Evolutionary conservation across 2,797 vertebrate species (phyloP), one percentile per base, ranked within the genome.

Genomic region (Pogonophryne albipinna): DNA sequence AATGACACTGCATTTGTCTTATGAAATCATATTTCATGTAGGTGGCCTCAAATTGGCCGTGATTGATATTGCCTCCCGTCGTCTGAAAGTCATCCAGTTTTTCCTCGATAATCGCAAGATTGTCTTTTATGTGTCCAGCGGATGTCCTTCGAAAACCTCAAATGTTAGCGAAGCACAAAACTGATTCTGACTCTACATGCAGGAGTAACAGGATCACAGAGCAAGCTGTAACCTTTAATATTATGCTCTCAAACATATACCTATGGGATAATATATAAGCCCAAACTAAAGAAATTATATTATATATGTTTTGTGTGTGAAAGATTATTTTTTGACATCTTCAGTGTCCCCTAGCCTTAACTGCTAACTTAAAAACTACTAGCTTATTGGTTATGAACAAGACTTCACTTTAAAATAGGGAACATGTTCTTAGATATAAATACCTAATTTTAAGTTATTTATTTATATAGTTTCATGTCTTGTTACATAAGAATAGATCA

Each of bases 1-100:
- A 95, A 95, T 95, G 95, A 95, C 95, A 96, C 94, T 89, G 94
- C 95, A 95, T 96, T 96, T 95, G 94, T 96, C 95, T 95, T 95
- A 95, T 95, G 94, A 95, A 96, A 95, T 95, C 95, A 95, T 95
- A 95, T 96, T 96, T 96, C 95, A 96, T 95, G 94, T 96, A 94
- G 94, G 95, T 94, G 94, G 94, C 93, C 93, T 94, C 90, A 95
- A 95, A 96, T 96, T 96, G 95, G 92, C 92, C 88, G 86, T 95
- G 95, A 95, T 95, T 95, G 95, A 96, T 96, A 95, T 93, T 91
- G 92, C 92, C 89, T 94, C 92, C 90, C 70, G 85, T 86, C 84
- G 87, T 94, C 93, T 95, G 93, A 95, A 95, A 95, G 92, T 94
- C 94, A 93, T 94, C 92, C 92, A 86, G 86, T 93, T 93, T 92